Percentiles rank a stretch among this genome's conserved stretches.
These are phyloP conservation scores for Epistrophe grossulariae DNA, from an alignment of 2,888 invertebrate species.

Conservation along the genomic window DNA sequence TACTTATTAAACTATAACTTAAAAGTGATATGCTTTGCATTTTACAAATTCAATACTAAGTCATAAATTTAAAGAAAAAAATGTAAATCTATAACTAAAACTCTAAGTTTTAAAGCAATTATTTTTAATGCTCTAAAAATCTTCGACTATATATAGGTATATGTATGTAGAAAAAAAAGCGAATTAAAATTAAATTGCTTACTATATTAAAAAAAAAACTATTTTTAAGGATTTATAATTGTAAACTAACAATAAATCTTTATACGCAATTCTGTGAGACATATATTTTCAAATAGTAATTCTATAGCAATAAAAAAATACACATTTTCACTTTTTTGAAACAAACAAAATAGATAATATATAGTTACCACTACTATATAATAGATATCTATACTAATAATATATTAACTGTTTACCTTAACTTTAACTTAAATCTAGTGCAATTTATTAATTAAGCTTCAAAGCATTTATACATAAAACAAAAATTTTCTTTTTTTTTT, in stretches of 20 bases:
- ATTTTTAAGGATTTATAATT: conserved; percentile 33
- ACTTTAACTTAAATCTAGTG: conserved; percentile 54
- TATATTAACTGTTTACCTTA: background rate
- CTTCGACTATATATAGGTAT: background rate
- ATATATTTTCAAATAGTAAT: conserved; percentile 57
- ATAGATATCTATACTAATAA: background rate
- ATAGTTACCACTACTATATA: background rate
- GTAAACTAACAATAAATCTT: conserved; percentile 48
- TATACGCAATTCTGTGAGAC: conserved; percentile 66
- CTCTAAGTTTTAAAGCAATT: background rate
- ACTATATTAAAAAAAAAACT: conserved; percentile 15
- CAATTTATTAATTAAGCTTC: conserved; percentile 67
- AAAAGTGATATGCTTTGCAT: conserved; percentile 52
- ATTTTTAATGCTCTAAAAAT: background rate
- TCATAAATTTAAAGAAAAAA: conserved; percentile 47
- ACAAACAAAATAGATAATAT: conserved; percentile 8
- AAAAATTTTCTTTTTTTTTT: conserved; percentile 26
- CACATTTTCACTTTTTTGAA: conserved; percentile 41
- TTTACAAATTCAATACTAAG: conserved; percentile 53
- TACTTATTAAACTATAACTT: conserved; percentile 37
- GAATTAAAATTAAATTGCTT: background rate
- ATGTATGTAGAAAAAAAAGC: background rate
- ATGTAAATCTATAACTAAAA: conserved; percentile 2
- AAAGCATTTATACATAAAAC: conserved; percentile 7
- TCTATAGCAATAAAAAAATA: conserved; percentile 68